Evolutionary conservation across 2,113 vertebrate species (phyloP).

Genomic region (Sinocyclocheilus maitianheensis): DNA sequence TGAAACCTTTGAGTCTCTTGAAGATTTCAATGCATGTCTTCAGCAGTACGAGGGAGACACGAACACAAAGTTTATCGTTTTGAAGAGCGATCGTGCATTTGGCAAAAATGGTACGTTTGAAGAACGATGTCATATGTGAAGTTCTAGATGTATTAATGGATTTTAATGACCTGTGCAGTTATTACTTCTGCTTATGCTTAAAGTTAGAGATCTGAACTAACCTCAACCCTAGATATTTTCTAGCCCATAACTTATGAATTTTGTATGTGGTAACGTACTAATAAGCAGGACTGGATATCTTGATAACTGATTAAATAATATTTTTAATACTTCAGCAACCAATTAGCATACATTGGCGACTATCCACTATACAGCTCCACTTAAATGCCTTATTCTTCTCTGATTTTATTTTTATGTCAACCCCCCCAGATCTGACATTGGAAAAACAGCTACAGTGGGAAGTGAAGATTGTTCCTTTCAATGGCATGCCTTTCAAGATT

Average conservation of each 20-base stretch:
- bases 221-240: background rate
- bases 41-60: background rate
- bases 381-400: background rate
- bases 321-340: background rate
- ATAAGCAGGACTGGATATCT: background rate
- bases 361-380: background rate
- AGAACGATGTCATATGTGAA: background rate
- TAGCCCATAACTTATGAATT: background rate
- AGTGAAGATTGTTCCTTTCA: background rate
- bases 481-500: background rate
- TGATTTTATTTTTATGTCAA: background rate
- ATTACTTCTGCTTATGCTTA: background rate
- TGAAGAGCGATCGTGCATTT: background rate
- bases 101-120: background rate
- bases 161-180: background rate
- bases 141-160: background rate
- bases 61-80: constrained; percentile 5
- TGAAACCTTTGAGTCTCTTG: background rate
- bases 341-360: background rate
- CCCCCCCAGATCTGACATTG: background rate
- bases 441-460: background rate
- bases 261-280: too few species aligned
- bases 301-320: background rate
- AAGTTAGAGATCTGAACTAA: background rate
- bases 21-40: background rate